These are phyloP conservation scores for Helicolenus hilgendorfi DNA, from an alignment of 2,797 vertebrate species.

Conservation along the genomic window DNA sequence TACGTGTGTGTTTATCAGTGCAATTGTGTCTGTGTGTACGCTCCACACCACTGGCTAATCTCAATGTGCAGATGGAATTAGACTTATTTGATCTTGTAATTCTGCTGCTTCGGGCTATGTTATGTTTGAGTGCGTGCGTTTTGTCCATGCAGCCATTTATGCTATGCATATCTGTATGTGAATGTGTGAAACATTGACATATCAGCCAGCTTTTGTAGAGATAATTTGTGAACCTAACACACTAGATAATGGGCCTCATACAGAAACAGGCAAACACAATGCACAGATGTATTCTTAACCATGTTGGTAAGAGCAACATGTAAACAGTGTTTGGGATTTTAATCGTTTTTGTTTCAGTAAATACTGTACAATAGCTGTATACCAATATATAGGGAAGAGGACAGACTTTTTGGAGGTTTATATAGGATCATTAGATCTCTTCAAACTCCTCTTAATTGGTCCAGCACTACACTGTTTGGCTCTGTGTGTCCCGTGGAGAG, in stretches of 20 bases:
- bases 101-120: not conserved
- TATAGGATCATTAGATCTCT: not conserved
- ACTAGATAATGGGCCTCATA: not conserved
- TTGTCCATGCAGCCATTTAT: not conserved
- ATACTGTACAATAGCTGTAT: too few species aligned
- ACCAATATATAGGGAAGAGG: not conserved
- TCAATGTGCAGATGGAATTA: constrained; percentile 26
- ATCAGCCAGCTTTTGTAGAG: not conserved
- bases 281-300: not conserved
- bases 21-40: not conserved
- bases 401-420: not conserved
- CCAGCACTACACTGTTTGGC: not conserved
- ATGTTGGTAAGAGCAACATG: not conserved
- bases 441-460: not conserved
- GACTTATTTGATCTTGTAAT: constrained; percentile 16
- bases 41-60: constrained; percentile 25
- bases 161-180: not conserved
- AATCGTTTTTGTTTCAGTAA: not conserved
- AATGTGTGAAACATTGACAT: not conserved
- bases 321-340: too few species aligned
- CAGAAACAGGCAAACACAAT: not conserved
- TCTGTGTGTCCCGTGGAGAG: not conserved
- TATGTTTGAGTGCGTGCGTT: not conserved
- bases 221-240: not conserved
- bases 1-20: not conserved